Conservation (phyloP, 2,113 vertebrate species). For the Anguilla rostrata region DNA sequence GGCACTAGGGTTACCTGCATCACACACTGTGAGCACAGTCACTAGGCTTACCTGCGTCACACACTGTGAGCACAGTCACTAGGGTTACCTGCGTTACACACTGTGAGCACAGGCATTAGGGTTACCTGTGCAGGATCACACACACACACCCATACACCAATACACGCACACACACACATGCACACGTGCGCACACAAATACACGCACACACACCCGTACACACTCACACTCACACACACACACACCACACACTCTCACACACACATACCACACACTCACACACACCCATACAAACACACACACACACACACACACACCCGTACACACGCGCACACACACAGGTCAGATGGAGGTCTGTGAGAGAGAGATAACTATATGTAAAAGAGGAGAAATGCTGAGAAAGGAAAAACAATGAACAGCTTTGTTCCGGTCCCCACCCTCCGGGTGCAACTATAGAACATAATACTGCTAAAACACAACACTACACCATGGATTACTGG, state of each 20-base stretch:
- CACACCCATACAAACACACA: not conserved
- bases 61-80: not conserved
- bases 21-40: not conserved
- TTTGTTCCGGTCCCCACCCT: not conserved
- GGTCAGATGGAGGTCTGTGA: not conserved
- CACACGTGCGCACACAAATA: not conserved
- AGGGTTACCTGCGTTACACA: not conserved
- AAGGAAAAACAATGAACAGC: not conserved
- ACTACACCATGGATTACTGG: conserved; percentile 22
- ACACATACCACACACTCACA: too few relatives aligned
- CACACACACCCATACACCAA: not conserved
- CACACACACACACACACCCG: too few relatives aligned
- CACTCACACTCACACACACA: not conserved
- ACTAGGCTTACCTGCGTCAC: not conserved
- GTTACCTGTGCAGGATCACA: not conserved
- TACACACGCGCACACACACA: not conserved
- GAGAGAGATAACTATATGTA: not conserved
- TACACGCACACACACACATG: not conserved
- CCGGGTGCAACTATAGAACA: not conserved
- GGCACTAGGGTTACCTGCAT: not conserved
- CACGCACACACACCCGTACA: not conserved
- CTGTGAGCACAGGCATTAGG: not conserved
- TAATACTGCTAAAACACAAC: not conserved
- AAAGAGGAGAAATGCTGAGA: not conserved
- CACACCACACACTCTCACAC: not conserved